Evolutionary conservation across 2,888 invertebrate species (phyloP).

Genomic region (Cremastinae sp.): DNA sequence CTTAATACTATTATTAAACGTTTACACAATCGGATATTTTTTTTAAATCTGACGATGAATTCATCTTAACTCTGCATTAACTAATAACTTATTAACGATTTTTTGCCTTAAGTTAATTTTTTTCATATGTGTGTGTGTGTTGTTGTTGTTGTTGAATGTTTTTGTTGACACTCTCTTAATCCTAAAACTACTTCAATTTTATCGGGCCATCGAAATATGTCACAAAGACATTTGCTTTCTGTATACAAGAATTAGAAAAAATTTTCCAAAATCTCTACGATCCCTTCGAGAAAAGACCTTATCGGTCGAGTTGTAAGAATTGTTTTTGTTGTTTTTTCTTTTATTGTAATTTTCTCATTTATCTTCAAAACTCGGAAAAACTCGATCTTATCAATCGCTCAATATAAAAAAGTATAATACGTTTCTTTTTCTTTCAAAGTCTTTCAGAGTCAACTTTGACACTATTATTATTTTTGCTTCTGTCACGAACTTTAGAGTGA

Average conservation of each 20-base stretch:
- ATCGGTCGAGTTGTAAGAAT: conserved; percentile 23
- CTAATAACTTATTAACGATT: conserved; percentile 70
- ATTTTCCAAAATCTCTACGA: conserved; percentile 28
- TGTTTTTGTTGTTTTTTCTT: conserved; percentile 10
- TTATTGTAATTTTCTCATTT: conserved; percentile 3
- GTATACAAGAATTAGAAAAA: conserved; percentile 13
- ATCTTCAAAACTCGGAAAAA: conserved; percentile 20
- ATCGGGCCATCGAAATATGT: conserved; percentile 25
- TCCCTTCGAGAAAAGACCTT: conserved; percentile 41
- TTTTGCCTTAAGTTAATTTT: conserved; percentile 1
- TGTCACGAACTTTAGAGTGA: conserved; percentile 3
- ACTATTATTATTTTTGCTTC: not conserved
- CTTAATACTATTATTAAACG: conserved; percentile 42
- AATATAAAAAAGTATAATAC: conserved; percentile 40
- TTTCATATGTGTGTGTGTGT: conserved; percentile 15
- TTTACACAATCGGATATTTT: not conserved
- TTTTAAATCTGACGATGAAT: conserved; percentile 1
- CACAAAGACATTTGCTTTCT: conserved; percentile 6
- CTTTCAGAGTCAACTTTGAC: not conserved
- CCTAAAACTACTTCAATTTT: conserved; percentile 37
- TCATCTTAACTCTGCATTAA: conserved; percentile 47
- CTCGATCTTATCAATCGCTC: conserved; percentile 4
- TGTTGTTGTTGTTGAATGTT: not conserved
- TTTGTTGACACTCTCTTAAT: conserved; percentile 23
- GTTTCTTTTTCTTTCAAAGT: not conserved